These are phyloP conservation scores for Eupithecia centaureata DNA, from an alignment of 2,888 invertebrate genomes.

Conservation along the genomic window DNA sequence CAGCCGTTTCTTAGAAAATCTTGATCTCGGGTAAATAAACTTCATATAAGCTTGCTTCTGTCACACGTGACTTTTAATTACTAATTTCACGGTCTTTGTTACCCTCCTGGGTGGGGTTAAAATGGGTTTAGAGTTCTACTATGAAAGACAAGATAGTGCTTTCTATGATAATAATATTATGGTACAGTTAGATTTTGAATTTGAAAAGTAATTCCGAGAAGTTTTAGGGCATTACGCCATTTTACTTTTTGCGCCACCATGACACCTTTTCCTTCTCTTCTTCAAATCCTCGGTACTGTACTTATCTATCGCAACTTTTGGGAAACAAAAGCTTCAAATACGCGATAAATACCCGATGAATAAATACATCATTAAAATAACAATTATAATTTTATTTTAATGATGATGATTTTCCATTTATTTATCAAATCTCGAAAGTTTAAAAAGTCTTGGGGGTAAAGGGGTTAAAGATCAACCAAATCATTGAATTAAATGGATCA, in stretches of 20 bases:
- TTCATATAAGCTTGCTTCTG: slow-evolving; percentile 53
- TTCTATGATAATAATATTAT: too few relatives aligned
- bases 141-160: slow-evolving; percentile 34
- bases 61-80: slow-evolving; percentile 77
- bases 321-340: too few relatives aligned
- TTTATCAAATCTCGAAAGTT: too few relatives aligned
- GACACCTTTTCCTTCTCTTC: too few relatives aligned
- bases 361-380: too few relatives aligned
- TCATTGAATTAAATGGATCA: background rate
- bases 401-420: too few relatives aligned
- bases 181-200: too few relatives aligned
- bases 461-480: background rate
- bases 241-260: background rate
- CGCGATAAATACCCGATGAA: too few relatives aligned
- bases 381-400: too few relatives aligned
- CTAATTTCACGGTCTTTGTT: slow-evolving; percentile 77
- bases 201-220: background rate
- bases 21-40: slow-evolving; percentile 44
- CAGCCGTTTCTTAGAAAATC: background rate
- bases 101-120: slow-evolving; percentile 63
- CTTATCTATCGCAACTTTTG: too few relatives aligned
- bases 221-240: background rate
- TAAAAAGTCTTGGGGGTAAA: too few relatives aligned
- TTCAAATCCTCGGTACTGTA: too few relatives aligned
- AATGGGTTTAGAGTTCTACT: slow-evolving; percentile 52